Evolutionary conservation across 1,140 invertebrate genomes (phyloP), one percentile per base, ranked within the genome.

Genomic region (Trigoniulus corallinus): DNA sequence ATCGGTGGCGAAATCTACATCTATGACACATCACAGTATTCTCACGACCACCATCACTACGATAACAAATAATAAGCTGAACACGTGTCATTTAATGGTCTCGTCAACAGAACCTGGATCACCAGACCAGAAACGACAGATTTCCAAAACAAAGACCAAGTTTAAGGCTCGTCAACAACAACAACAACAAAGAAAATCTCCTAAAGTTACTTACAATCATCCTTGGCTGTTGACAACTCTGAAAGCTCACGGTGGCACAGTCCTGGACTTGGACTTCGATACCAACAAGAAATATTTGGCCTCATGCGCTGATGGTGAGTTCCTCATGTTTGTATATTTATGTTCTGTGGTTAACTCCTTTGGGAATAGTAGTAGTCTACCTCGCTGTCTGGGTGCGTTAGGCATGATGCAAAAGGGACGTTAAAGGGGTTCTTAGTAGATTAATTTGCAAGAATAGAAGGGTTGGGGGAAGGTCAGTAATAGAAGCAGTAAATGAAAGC

Each of bases 241-340:
- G 34, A 89, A 88, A 63, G 84, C 83, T 13, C 86, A 91, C 59
- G 80, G 77, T 2, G 77, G 74, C 0, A 64, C 67, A 0, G 76
- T 91, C 21, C 64, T 80, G 0, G 76, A 82, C 47, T 74, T 88
- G 60, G 78, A 82, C 61, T 83, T 87, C 60, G 84, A 84, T 44
- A 72, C 74, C 10, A 87, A 87, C 67, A 83, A 81, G 45, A 89
- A 88, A 69, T 87, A 78, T 59, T 69, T 91, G 53, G 80, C 80
- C 41, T 80, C 82, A 43, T 82, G 81, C 62, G 79, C 78, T 54
- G 80, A 85, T 74, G 86, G 84, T 88, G 76, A 70, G 74, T 12
- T 7, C 42, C 7, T 4, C 18, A 7, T 44, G 18, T 20, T 44
- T 44, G 7, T 44, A 12, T 44, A 10, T 44, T 44, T 44, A 44